phyloP scores from a whole-genome alignment of 2,113 vertebrate genomes.

The Sula dactylatra region DNA sequence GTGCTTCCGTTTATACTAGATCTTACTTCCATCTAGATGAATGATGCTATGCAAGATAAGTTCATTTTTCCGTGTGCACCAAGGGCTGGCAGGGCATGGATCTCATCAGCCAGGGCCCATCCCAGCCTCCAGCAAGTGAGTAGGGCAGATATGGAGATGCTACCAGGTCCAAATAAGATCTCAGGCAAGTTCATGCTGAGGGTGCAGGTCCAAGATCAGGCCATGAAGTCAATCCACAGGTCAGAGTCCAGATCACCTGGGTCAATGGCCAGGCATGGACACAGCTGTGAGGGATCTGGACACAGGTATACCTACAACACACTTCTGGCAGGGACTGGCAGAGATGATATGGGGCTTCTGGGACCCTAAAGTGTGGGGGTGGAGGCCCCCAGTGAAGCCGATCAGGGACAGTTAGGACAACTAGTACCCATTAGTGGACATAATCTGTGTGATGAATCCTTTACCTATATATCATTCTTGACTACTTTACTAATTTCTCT shows the following conservation, averaged over 20 bases:
- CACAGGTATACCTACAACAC: neutral
- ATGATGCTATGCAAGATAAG: neutral
- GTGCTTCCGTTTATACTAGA: neutral
- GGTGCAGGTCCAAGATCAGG: neutral
- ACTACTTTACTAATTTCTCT: neutral
- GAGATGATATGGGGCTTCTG: neutral
- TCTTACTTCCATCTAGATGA: neutral
- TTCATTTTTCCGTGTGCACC: neutral
- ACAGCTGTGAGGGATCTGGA: neutral
- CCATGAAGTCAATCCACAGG: fast-evolving
- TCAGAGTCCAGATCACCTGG: neutral
- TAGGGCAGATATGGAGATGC: neutral
- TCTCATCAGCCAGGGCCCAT: neutral
- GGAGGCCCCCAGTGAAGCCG: neutral
- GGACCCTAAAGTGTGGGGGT: neutral
- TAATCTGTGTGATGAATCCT: neutral
- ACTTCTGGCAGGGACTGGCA: neutral
- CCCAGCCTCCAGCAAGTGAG: neutral
- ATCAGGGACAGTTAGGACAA: neutral
- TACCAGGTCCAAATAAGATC: neutral
- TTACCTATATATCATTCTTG: neutral
- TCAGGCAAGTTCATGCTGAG: neutral
- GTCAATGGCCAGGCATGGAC: neutral
- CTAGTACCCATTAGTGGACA: neutral
- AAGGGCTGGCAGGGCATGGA: neutral